These are phyloP conservation scores for Spinus pinus DNA, from an alignment of 2,797 vertebrate genomes.

Conservation along the genomic window DNA sequence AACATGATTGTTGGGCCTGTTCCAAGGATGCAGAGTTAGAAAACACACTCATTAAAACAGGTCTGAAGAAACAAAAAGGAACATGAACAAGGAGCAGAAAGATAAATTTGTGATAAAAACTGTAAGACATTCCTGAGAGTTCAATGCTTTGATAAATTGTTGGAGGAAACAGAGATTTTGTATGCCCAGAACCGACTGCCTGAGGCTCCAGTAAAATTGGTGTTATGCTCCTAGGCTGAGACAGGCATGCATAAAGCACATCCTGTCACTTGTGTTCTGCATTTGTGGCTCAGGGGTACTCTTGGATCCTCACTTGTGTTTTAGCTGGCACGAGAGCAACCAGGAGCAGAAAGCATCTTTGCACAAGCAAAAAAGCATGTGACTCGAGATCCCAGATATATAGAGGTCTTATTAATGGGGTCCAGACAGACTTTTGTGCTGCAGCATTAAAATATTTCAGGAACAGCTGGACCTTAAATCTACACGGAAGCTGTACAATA, in stretches of 20 bases:
- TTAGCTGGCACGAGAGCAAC: not conserved
- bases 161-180: not conserved
- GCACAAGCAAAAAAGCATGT: not conserved
- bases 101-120: constrained; percentile 42
- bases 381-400: not conserved
- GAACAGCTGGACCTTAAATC: constrained; percentile 29
- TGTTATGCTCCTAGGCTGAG: not conserved
- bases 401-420: not conserved
- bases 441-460: not conserved
- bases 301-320: not conserved
- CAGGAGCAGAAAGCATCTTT: not conserved
- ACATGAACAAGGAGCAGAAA: not conserved
- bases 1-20: constrained; percentile 25
- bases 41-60: constrained; percentile 32
- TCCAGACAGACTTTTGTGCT: not conserved
- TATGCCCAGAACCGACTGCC: not conserved
- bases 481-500: not conserved
- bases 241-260: not conserved
- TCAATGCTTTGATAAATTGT: not conserved
- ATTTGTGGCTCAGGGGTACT: not conserved
- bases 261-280: not conserved
- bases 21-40: constrained; percentile 40
- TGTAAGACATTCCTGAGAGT: not conserved
- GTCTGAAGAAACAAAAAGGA: constrained; percentile 36
- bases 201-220: not conserved